These are phyloP conservation scores for Anthophora plumipes DNA, from an alignment of 2,888 invertebrate genomes.

Conservation along the genomic window DNA sequence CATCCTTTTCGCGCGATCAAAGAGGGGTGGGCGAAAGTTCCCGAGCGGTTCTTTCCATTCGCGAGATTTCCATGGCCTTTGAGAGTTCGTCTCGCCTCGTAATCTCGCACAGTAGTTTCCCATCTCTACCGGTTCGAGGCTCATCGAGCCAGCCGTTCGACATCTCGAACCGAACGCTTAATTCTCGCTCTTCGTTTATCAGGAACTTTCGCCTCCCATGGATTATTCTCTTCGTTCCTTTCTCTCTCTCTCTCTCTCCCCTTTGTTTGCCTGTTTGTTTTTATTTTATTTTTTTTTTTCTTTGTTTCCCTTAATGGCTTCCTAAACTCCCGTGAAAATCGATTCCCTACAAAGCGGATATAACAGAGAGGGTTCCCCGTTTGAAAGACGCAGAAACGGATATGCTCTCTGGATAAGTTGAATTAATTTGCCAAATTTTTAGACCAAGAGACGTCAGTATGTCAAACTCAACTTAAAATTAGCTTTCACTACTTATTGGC, in stretches of 20 bases:
- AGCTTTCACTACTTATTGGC: too few relatives aligned
- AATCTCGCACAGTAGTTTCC: conserved; percentile 46
- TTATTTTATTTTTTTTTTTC: background rate
- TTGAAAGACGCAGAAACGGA: too few relatives aligned
- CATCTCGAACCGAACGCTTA: conserved; percentile 5
- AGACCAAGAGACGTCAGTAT: too few relatives aligned
- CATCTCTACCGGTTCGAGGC: conserved; percentile 28
- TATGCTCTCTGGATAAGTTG: too few relatives aligned
- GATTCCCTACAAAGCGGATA: background rate
- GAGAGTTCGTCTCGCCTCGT: conserved; percentile 44
- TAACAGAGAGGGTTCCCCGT: too few relatives aligned
- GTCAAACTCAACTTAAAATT: too few relatives aligned
- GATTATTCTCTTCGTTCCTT: background rate
- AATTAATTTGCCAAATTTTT: too few relatives aligned
- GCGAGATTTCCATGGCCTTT: conserved; percentile 58
- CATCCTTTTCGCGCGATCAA: conserved; percentile 1
- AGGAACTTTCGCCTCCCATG: conserved; percentile 5
- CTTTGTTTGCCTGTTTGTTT: too few relatives aligned
- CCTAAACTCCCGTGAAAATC: background rate
- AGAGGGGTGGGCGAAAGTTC: conserved; percentile 17
- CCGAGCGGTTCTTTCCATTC: conserved; percentile 35
- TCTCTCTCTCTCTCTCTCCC: too few relatives aligned
- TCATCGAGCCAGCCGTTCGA: conserved; percentile 30
- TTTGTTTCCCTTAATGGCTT: conserved; percentile 6
- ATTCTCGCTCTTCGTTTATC: conserved; percentile 27